Evolutionary conservation across 2,797 vertebrate genomes (phyloP).

Genomic region (Gallinago solitaria): DNA sequence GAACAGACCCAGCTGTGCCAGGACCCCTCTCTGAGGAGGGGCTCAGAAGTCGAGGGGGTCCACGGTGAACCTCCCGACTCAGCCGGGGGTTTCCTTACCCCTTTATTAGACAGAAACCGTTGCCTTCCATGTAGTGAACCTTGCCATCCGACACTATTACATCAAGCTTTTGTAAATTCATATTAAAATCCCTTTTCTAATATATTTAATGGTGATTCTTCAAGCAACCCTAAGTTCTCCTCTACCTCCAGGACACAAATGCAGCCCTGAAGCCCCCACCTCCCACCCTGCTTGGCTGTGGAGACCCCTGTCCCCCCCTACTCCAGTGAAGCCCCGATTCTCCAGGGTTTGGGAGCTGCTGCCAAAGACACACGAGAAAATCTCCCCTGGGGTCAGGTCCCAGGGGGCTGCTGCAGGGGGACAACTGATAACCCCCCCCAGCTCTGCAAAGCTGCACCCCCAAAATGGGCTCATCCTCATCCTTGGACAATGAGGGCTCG

Average conservation of each 20-base stretch:
- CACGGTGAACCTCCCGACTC: not conserved
- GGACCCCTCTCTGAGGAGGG: not conserved
- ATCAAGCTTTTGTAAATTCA: not conserved
- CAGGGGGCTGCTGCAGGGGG: not conserved
- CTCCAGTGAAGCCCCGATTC: not conserved
- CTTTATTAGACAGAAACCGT: not conserved
- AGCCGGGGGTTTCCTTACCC: not conserved
- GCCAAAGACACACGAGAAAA: not conserved
- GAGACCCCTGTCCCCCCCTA: not conserved
- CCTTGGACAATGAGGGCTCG: not conserved
- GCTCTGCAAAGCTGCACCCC: not conserved
- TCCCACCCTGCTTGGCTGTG: not conserved
- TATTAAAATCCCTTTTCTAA: not conserved
- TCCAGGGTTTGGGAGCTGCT: not conserved
- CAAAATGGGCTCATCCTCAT: rapidly evolving
- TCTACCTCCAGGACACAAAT: not conserved
- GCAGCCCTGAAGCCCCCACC: not conserved
- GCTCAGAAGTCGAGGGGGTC: not conserved
- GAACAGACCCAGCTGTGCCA: not conserved
- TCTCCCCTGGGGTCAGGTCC: rapidly evolving
- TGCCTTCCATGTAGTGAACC: not conserved
- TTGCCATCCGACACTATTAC: not conserved
- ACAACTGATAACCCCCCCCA: rapidly evolving
- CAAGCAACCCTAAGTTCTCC: not conserved
- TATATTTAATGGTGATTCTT: not conserved